Conservation (phyloP, 2,113 vertebrate genomes). For the Raja brachyura region DNA sequence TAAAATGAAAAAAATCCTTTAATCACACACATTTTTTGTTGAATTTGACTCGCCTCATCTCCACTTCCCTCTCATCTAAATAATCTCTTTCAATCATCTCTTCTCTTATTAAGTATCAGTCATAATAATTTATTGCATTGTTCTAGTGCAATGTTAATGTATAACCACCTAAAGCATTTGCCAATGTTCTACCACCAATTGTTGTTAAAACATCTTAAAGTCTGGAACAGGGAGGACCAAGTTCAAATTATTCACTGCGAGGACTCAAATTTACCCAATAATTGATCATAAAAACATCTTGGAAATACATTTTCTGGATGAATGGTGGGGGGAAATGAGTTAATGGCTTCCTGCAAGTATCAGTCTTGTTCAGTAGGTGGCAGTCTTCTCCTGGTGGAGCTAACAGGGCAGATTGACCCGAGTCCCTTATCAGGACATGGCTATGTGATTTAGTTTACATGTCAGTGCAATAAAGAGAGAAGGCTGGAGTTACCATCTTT, state of each 20-base stretch:
- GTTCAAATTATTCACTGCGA: background rate
- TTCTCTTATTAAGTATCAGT: background rate
- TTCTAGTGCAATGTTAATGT: background rate
- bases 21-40: background rate
- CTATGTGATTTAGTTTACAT: no score
- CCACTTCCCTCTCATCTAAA: background rate
- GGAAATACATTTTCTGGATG: background rate
- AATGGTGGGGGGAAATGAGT: background rate
- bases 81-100: background rate
- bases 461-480: no score
- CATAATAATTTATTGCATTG: background rate
- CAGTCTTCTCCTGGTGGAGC: no score
- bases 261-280: no score
- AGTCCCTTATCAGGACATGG: no score
- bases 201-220: background rate
- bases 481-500: no score
- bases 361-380: background rate
- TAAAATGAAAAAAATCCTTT: background rate
- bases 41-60: background rate
- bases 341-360: background rate
- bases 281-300: no score
- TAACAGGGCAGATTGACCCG: no score
- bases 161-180: background rate
- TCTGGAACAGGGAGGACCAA: background rate
- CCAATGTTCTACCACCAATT: background rate